These are phyloP conservation scores for Sebastes ruberrimus DNA, from an alignment of 2,797 vertebrate species.

Conservation along the genomic window DNA sequence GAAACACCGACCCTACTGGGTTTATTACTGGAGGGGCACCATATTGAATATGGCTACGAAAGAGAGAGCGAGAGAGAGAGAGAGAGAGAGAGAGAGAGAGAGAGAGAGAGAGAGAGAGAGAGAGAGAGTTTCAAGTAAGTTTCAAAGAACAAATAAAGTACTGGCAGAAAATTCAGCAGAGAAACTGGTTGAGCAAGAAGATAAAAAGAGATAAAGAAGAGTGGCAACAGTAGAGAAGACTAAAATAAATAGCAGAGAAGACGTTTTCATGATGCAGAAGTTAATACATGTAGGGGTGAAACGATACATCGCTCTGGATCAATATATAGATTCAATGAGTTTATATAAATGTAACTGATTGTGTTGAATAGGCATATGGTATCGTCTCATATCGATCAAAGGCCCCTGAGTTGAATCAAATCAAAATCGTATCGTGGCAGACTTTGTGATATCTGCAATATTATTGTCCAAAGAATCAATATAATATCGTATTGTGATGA, in stretches of 20 bases:
- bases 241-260: background rate
- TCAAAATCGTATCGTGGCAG: too few relatives aligned
- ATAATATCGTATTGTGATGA: too few relatives aligned
- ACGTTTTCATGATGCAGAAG: background rate
- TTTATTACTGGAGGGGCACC: constrained; percentile 94
- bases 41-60: constrained; percentile 86
- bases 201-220: background rate
- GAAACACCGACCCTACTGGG: constrained; percentile 84
- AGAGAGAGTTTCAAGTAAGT: background rate
- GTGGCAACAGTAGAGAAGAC: background rate
- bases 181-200: background rate
- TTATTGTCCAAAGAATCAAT: too few relatives aligned
- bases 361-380: too few relatives aligned
- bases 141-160: background rate
- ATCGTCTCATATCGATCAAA: too few relatives aligned
- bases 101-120: background rate
- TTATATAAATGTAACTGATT: too few relatives aligned
- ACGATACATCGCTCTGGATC: too few relatives aligned
- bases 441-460: too few relatives aligned
- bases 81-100: background rate
- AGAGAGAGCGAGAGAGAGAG: background rate
- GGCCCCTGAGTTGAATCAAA: fast-evolving
- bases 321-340: too few relatives aligned
- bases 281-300: background rate
- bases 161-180: background rate